Evolutionary conservation across 2,113 vertebrate genomes (phyloP).

Genomic region (Phoenicopterus ruber): DNA sequence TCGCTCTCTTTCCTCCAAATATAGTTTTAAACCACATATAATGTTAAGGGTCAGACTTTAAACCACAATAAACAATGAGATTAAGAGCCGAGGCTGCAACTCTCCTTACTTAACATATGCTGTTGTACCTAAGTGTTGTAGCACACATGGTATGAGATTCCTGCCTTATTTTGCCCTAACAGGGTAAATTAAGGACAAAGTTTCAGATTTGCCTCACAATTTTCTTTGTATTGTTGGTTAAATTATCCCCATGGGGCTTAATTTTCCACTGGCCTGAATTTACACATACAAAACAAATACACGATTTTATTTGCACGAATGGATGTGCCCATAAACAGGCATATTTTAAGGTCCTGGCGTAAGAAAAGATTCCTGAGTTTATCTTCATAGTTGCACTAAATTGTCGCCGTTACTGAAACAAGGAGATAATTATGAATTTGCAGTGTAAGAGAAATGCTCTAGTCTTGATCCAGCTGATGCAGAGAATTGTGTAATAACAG

Average conservation of each 20-base stretch:
- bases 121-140: neutral
- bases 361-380: neutral
- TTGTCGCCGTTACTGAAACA: neutral
- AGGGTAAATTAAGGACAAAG: slow-evolving; percentile 51
- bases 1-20: neutral
- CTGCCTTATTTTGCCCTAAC: neutral
- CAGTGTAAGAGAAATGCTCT: neutral
- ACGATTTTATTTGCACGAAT: neutral
- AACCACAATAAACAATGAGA: slow-evolving; percentile 30
- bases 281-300: neutral
- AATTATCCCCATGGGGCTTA: neutral
- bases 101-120: neutral
- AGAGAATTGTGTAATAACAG: neutral
- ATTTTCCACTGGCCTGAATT: slow-evolving; percentile 41
- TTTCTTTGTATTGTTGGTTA: slow-evolving; percentile 38
- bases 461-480: neutral
- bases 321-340: neutral
- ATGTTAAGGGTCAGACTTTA: slow-evolving; percentile 39
- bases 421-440: neutral
- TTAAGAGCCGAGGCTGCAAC: neutral
- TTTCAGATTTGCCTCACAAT: neutral
- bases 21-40: slow-evolving; percentile 15
- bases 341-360: neutral
- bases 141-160: neutral
- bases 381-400: neutral